Percentiles rank a stretch among this genome's conserved stretches.
phyloP scores from a whole-genome alignment of 2,113 vertebrate genomes.

The Ondatra zibethicus region DNA sequence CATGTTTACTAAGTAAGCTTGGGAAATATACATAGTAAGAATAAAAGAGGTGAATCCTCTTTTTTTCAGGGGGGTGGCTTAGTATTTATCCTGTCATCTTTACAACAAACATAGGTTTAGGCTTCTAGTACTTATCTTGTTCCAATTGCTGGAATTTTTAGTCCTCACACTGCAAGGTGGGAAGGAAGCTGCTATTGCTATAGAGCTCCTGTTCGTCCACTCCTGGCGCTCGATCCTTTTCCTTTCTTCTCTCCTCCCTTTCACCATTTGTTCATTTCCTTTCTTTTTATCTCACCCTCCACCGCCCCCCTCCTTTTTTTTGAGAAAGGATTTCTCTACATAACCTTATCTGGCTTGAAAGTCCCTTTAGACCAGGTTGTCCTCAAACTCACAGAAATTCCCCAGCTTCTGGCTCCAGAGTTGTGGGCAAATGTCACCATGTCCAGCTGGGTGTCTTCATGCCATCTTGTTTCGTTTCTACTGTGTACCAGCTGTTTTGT shows the following conservation, averaged over 20 bases:
- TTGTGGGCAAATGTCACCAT: not conserved
- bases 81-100: not conserved
- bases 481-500: not conserved
- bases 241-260: too few relatives aligned
- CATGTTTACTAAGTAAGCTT: not conserved
- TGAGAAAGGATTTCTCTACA: not conserved
- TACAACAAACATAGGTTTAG: not conserved
- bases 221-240: not conserved
- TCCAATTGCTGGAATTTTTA: not conserved
- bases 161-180: not conserved
- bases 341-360: not conserved
- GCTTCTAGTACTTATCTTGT: not conserved
- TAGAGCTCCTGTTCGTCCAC: not conserved
- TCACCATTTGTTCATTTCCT: too few relatives aligned
- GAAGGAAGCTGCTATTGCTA: not conserved
- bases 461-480: not conserved
- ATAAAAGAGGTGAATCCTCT: not conserved
- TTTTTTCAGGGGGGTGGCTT: not conserved
- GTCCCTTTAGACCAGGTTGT: not conserved
- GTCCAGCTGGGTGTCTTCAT: not conserved
- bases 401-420: not conserved
- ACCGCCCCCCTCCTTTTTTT: rapidly evolving
- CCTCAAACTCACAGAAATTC: not conserved
- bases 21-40: not conserved
- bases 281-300: not conserved